These are phyloP conservation scores for Acanthornis magna DNA, from an alignment of 2,797 vertebrate species.

Conservation along the genomic window DNA sequence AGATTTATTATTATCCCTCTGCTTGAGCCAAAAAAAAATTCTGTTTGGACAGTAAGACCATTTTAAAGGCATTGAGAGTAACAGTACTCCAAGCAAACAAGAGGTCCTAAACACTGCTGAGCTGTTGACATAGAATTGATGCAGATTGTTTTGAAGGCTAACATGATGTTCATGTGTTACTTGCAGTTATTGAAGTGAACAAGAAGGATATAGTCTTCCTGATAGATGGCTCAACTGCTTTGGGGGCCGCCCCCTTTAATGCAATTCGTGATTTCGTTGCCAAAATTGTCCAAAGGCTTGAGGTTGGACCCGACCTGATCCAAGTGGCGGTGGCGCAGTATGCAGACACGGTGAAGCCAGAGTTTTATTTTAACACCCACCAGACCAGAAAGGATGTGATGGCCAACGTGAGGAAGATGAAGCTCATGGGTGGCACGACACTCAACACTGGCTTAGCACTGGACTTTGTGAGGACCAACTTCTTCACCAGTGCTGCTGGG, in stretches of 20 bases:
- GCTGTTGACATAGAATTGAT: not conserved
- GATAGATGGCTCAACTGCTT: conserved; percentile 85
- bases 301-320: conserved; percentile 86
- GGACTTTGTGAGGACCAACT: conserved; percentile 81
- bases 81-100: not conserved
- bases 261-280: conserved; percentile 84
- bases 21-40: not conserved
- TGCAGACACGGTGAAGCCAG: conserved; percentile 72
- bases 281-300: conserved; percentile 83
- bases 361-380: conserved; percentile 86
- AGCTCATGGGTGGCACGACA: conserved; percentile 69
- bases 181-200: conserved; percentile 86
- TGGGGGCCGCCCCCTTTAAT: conserved; percentile 78
- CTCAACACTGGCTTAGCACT: conserved; percentile 88
- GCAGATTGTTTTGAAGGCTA: not conserved
- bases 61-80: not conserved
- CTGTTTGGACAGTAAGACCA: not conserved
- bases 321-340: conserved; percentile 89
- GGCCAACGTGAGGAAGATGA: conserved; percentile 76
- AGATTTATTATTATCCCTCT: not conserved
- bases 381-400: conserved; percentile 70
- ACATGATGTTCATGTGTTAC: conserved; percentile 41
- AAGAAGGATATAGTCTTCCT: conserved; percentile 95
- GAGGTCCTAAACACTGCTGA: not conserved
- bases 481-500: conserved; percentile 81